Base-by-base conservation (phyloP, 2,888 invertebrate genomes). In the Dynastes maya region DNA sequence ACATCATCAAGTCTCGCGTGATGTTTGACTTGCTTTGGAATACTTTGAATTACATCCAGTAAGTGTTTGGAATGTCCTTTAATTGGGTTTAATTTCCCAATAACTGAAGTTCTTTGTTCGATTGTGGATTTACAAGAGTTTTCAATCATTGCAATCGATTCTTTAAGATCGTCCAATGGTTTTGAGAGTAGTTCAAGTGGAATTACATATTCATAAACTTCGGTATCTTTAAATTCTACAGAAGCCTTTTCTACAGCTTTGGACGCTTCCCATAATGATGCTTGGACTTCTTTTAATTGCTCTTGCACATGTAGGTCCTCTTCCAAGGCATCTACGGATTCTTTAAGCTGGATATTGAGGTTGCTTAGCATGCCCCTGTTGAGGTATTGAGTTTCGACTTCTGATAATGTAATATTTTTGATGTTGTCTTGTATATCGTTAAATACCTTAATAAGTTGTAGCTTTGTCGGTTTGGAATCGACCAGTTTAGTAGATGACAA, bases 251-350 rank as follows among this genome's bases (percentile, higher is more conserved):
- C 45, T 37, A 63, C 27, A n/a, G 81, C 81, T 76, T 79, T 76
- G 6, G 76, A 63, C 37, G 81, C 13, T 22, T 63, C 68, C 1
- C 74, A 75, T 65, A 80, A 78, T 67, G 82, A 80, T 27, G 77
- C 27, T 75, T 83, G 79, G 5, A 80, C 37, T 63, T 81, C 61
- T 74, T 82, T 80, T 11, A 83, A 80, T 64, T 83, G 77, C 22
- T 27, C 53, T 16, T 72, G 53, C 27, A n/a, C n/a, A 6, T 45
- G 32, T 22, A 74, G 1, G 13, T 74, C 61, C 5, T 27, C 13
- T 27, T 74, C 45, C 13, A 74, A 27, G 13, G 13, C 45, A 22
- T 74, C 61, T 16, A 74, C 61, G 4, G 61, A 29, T 45, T 74
- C 72, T 61, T 74, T 74, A 40, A 74, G 11, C 5, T 49, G 40